A percentile compares a stretch with the other conserved stretches of the same genome.
phyloP scores from a whole-genome alignment of 2,888 invertebrate genomes.

The Polyommatus iphigenia region DNA sequence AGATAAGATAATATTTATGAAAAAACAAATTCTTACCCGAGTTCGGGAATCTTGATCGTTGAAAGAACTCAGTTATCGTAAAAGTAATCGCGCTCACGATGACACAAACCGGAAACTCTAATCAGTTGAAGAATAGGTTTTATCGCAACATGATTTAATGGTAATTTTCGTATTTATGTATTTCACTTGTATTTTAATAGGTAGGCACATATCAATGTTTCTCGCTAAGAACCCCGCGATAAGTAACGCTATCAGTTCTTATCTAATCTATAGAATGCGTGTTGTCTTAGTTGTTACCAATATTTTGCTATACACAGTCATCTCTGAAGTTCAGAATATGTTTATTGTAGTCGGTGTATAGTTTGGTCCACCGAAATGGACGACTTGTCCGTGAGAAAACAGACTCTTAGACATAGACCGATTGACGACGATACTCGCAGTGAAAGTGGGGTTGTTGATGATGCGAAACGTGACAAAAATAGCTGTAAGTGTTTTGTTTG shows the following conservation, averaged over 20 bases:
- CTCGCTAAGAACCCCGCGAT: slow-evolving; percentile 41
- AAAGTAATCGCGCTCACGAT: not conserved
- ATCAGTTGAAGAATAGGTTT: not conserved
- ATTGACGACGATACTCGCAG: slow-evolving; percentile 71
- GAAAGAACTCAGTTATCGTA: not conserved
- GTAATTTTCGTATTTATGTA: slow-evolving; percentile 25
- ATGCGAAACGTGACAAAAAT: slow-evolving; percentile 42
- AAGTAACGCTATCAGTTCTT: slow-evolving; percentile 57
- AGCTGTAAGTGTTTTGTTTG: slow-evolving; percentile 55
- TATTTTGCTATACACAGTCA: slow-evolving; percentile 56
- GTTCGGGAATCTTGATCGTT: slow-evolving; percentile 3
- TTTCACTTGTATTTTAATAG: slow-evolving; percentile 28
- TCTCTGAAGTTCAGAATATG: slow-evolving; percentile 46
- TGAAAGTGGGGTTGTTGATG: slow-evolving; percentile 64
- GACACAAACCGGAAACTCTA: not conserved
- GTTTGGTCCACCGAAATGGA: slow-evolving; percentile 55
- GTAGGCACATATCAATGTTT: slow-evolving; percentile 14
- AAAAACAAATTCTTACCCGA: not conserved
- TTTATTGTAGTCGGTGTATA: slow-evolving; percentile 39
- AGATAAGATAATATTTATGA: not conserved
- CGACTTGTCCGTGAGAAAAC: slow-evolving; percentile 52
- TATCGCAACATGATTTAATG: slow-evolving; percentile 28
- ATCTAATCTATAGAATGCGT: slow-evolving; percentile 67
- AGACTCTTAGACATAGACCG: slow-evolving; percentile 58
- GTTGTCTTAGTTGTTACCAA: slow-evolving; percentile 70